Evolutionary conservation across 2,888 invertebrate genomes (phyloP), one percentile per base, ranked within the genome.

Genomic region (Spodoptera exigua): DNA sequence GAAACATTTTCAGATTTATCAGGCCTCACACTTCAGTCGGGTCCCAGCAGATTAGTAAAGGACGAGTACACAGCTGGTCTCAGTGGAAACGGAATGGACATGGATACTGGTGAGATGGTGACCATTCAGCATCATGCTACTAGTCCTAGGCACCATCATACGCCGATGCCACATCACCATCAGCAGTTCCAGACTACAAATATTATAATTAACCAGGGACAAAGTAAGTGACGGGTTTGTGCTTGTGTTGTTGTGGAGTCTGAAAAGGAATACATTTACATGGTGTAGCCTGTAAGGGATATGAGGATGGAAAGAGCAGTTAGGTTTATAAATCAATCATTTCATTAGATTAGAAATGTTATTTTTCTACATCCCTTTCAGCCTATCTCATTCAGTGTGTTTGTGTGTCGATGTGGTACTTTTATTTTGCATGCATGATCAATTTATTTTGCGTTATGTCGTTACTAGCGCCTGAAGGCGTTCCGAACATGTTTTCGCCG

Each of bases 11-110:
- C 95, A 97, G 98, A 99, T 95, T 94, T 99, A 70, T 98, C 98
- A 54, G 98, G 99, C 13, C 95, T 99, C 53, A 98, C 98, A 9
- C 95, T 99, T 52, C 98, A 98, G 86, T 96, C 97, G 3, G 97
- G 96, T 10, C 96, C 97, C 5, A 97, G 97, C 83, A 95, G 98
- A 75, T 94, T 98, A 75, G 97, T 98, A 34, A 98, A 98, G 91
- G 98, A 98, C 94, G 99, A 99, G 87, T 98, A 98, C 89, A 96
- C 97, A 46, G 97, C 97, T 17, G 97, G 97, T 2, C 95, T 96
- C 44, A 95, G 95, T 77, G 95, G 96, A 0, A 92, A 92, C 16
- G 92, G 94, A 10, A 92, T 96, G 96, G 88, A 95, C 74, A 93
- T 95, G 95, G 93, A 92, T 55, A 90, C 91, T 9, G 93, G 90